A percentile compares a stretch with the other conserved stretches of the same genome.
Evolutionary conservation across 2,888 invertebrate genomes (phyloP).

Genomic region (Myopa tessellatipennis): DNA sequence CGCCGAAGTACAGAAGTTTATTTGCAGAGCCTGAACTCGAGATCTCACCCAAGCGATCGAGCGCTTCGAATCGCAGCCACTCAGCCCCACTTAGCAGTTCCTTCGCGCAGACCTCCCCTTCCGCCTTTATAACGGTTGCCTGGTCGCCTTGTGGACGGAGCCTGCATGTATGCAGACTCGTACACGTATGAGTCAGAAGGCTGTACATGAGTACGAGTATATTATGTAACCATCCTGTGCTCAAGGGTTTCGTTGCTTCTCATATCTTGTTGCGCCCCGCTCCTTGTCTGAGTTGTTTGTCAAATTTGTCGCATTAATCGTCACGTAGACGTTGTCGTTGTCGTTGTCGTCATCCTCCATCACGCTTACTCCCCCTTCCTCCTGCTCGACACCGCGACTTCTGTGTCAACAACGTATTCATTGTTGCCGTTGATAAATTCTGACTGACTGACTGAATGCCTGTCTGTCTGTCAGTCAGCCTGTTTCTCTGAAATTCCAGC

Average conservation of each 20-base stretch:
- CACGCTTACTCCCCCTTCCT: neutral
- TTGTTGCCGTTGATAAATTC: neutral
- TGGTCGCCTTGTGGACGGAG: neutral
- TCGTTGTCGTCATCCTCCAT: slow-evolving; percentile 10
- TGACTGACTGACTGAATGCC: slow-evolving; percentile 12
- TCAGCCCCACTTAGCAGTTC: neutral
- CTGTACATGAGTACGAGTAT: neutral
- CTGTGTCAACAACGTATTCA: slow-evolving; percentile 4
- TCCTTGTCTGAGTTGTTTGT: slow-evolving; percentile 31
- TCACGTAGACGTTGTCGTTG: slow-evolving; percentile 30
- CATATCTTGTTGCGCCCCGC: slow-evolving; percentile 4
- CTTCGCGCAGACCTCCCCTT: neutral
- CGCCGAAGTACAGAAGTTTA: slow-evolving; percentile 18
- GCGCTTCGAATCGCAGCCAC: slow-evolving; percentile 29
- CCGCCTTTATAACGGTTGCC: slow-evolving; percentile 28
- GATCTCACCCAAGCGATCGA: slow-evolving; percentile 25
- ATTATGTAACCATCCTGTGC: slow-evolving; percentile 2
- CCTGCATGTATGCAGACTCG: neutral
- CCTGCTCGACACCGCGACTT: neutral
- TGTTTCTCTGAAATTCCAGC: slow-evolving; percentile 25
- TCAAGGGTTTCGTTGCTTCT: slow-evolving; percentile 19
- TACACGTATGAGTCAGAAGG: neutral
- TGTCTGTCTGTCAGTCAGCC: neutral
- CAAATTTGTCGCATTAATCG: slow-evolving; percentile 36
- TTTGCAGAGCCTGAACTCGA: slow-evolving; percentile 30